Evolutionary conservation across 1,140 invertebrate genomes (phyloP).

Genomic region (Apis mellifera): DNA sequence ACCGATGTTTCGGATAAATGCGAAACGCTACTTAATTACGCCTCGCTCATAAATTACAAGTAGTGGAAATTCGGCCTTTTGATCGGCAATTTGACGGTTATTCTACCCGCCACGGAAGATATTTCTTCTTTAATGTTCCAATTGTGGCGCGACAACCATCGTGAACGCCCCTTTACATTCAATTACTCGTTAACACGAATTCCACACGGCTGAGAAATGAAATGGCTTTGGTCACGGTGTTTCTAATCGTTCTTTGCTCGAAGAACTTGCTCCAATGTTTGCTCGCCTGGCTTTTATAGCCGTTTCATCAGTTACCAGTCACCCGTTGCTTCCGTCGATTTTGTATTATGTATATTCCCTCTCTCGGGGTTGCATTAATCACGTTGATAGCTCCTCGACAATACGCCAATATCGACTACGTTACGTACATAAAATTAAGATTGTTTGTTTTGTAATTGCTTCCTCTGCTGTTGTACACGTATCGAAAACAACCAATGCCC

Average conservation of each 20-base stretch:
- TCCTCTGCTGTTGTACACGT: neutral
- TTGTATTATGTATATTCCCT: neutral
- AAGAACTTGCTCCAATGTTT: neutral
- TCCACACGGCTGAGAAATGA: slow-evolving; percentile 41
- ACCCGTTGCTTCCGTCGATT: slow-evolving; percentile 5
- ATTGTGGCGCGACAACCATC: neutral
- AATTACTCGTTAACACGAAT: slow-evolving; percentile 49
- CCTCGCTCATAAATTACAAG: neutral
- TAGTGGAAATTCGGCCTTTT: slow-evolving; percentile 9
- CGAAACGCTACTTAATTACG: neutral
- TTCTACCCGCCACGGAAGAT: neutral
- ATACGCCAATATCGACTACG: neutral
- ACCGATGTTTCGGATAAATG: neutral
- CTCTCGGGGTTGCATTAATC: neutral
- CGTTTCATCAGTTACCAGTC: neutral
- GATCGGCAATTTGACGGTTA: slow-evolving; percentile 1
- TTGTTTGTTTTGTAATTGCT: neutral
- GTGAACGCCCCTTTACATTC: slow-evolving; percentile 32
- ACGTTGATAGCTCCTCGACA: neutral
- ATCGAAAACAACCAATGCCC: too few relatives aligned
- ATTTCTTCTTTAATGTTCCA: slow-evolving; percentile 14
- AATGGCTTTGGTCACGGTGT: slow-evolving; percentile 30
- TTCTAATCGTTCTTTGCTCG: slow-evolving; percentile 28
- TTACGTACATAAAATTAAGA: neutral
- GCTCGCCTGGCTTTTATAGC: neutral